Evolutionary conservation across 2,888 invertebrate genomes (phyloP).

Genomic region (Acrocera orbiculus): DNA sequence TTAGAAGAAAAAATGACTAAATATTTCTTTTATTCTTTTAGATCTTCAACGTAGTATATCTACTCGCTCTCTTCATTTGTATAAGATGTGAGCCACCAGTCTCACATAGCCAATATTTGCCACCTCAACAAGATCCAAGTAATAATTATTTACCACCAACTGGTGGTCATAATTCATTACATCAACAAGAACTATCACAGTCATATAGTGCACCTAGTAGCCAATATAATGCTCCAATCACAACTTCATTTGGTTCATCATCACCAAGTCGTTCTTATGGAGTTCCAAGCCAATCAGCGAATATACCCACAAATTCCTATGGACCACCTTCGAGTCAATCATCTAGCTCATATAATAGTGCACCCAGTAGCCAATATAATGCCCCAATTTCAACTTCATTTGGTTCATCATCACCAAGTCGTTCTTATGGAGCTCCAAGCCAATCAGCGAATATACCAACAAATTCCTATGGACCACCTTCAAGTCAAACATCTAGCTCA

Average conservation of each 20-base stretch:
- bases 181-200: slow-evolving; percentile 26
- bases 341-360: too few relatives aligned
- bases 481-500: slow-evolving; percentile 21
- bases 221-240: slow-evolving; percentile 19
- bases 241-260: slow-evolving; percentile 33
- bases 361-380: slow-evolving; percentile 22
- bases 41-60: slow-evolving; percentile 27
- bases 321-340: slow-evolving; percentile 23
- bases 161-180: slow-evolving; percentile 24
- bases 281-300: slow-evolving; percentile 34
- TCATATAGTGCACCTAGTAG: slow-evolving; percentile 23
- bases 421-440: slow-evolving; percentile 36
- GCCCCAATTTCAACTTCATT: slow-evolving; percentile 28
- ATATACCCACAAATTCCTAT: slow-evolving; percentile 18
- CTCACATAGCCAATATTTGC: slow-evolving; percentile 18
- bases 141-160: slow-evolving; percentile 32
- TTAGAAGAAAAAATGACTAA: too few relatives aligned
- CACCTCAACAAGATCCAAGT: slow-evolving; percentile 9
- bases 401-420: slow-evolving; percentile 34
- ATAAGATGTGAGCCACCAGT: slow-evolving; percentile 28
- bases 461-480: slow-evolving; percentile 20
- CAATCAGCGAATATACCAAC: slow-evolving; percentile 33
- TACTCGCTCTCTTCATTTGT: slow-evolving; percentile 24
- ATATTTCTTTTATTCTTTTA: slow-evolving; percentile 12
- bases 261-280: slow-evolving; percentile 36